Percentiles rank a stretch among this genome's conserved stretches.
Evolutionary conservation across 2,797 vertebrate genomes (phyloP).

Genomic region (Acrossocheilus fasciatus): DNA sequence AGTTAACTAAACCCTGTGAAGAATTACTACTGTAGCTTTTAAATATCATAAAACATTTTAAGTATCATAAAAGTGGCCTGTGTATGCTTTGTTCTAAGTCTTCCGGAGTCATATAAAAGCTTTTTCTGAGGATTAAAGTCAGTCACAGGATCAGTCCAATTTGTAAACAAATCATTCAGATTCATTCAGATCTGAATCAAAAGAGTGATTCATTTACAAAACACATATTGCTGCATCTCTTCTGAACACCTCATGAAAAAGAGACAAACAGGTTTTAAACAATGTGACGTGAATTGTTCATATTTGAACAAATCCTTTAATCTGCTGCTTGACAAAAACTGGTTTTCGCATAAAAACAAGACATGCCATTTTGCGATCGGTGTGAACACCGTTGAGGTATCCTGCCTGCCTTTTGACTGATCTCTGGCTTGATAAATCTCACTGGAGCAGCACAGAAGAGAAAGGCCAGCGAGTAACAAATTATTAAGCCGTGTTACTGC

Average conservation of each 20-base stretch:
- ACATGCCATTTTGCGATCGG: not conserved
- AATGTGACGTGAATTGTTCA: not conserved
- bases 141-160: not conserved
- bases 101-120: not conserved
- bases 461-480: slow-evolving; percentile 57
- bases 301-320: slow-evolving; percentile 29
- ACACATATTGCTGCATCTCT: not conserved
- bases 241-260: no score
- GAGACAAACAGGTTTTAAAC: not conserved
- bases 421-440: slow-evolving; percentile 58
- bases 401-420: slow-evolving; percentile 54
- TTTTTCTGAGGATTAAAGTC: not conserved
- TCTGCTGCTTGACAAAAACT: not conserved
- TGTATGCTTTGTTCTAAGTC: not conserved
- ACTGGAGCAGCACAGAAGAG: slow-evolving; percentile 53
- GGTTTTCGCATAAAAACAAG: not conserved
- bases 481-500: slow-evolving; percentile 60
- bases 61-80: not conserved
- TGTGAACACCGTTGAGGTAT: slow-evolving; percentile 39
- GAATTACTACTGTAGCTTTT: not conserved
- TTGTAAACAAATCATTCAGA: not conserved
- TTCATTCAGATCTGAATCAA: not conserved
- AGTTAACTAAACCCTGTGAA: not conserved
- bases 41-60: not conserved
- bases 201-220: not conserved